Base-by-base conservation (phyloP, 2,797 vertebrate species). In the Peromyscus nudipes region DNA sequence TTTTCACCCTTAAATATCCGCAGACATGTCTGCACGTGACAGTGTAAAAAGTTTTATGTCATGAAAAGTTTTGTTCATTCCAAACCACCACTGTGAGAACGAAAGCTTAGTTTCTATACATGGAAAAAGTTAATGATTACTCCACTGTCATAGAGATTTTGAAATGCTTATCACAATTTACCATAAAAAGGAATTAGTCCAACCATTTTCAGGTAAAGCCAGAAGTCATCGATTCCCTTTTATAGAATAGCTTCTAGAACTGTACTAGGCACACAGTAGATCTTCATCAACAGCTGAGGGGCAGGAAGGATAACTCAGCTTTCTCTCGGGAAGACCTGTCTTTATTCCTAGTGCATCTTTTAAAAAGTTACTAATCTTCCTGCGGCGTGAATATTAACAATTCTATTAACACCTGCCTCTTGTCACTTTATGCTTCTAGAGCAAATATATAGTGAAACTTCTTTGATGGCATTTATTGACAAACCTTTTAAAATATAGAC, bases 11-110 rank as follows among this genome's bases (percentile, higher is more conserved):
- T 96, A 98, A 96, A 96, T 96, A 98, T 98, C 98, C 96, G 96
- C 97, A 97, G 98, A 98, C 97, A 95, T 97, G 95, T 98, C 92
- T 98, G 98, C 98, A 98, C 95, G 97, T 98, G 96, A 98, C 87
- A 55, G 55, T 98, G 97, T 98, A 98, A 98, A 98, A 92, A 89
- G 97, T 97, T 83, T 96, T 96, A 97, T 97, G 98, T 98, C 98
- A 97, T 97, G 96, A 98, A 96, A 97, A 55, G 89, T 97, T 98
- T 97, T 97, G 98, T 98, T 98, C 97, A 98, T 97, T 98, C 97
- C 92, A 97, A 97, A 88, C 97, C 98, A 98, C 98, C 98, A 98
- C 96, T 96, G 75, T 98, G 98, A 98, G 97, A 11, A 49, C 96
- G 95, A 97, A 98, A 98, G 95, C 98, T 96, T 90, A 96, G 92